Base-by-base conservation (phyloP, 1,140 invertebrate species). In the Conopomorpha cramerella region DNA sequence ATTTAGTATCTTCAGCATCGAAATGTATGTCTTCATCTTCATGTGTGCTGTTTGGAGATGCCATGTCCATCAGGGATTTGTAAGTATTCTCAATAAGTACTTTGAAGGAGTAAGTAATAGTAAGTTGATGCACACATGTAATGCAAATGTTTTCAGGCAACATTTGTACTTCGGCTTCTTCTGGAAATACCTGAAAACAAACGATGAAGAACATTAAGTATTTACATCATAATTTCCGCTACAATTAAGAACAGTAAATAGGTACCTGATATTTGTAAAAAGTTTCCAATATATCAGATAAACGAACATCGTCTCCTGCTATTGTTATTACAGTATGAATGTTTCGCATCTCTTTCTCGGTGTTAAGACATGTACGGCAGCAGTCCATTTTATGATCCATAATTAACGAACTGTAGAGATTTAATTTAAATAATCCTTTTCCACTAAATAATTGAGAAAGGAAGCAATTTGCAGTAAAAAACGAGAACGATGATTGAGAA, bases 91-190 rank as follows among this genome's bases (percentile, higher is more conserved):
- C 56, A 41, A 76, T 64, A 0, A 77, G 53, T 3, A 51, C 38
- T 62, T 77, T 77, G 46, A 78, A 78, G 1, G 73, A 72, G 43
- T 68, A 67, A 18, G 67, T 70, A 12, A 73, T 51, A 19, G 61
- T 73, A 4, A 78, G 49, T 34, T 73, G 67, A 23, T 66, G 63
- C 19, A 76, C 57, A 53, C 73, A 78, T 37, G 54, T 61, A 16
- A 70, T 62, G 38, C 76, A 78, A 31, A 78, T 57, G 30, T 61
- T 58, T 32, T 67, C 53, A 30, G 72, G 70, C 38, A n/a, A n/a
- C n/a, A n/a, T n/a, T n/a, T 56, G 51, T 13, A 34, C 33, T 17
- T 52, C 49, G 8, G 63, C 52, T 8, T 65, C 52, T 37, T 51
- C 23, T 77, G 46, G 16, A 67, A 68, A 16, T 6, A 36, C 16